Evolutionary conservation across 2,888 invertebrate genomes (phyloP), one percentile per base, ranked within the genome.

Genomic region (Nemotelus nigrinus): DNA sequence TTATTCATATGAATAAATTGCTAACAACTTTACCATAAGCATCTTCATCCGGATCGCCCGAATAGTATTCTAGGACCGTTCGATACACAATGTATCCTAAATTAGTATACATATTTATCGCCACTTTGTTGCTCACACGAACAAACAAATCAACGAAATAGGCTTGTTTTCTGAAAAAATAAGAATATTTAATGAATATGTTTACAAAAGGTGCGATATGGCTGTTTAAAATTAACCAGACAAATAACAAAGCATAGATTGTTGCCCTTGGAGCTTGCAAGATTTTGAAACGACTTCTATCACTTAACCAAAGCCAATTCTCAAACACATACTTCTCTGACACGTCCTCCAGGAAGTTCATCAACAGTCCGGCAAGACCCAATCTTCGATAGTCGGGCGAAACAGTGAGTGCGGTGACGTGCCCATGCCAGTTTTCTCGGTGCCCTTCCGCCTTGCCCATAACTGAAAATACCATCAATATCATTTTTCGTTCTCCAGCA

Each of bases 381-480:
- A 98, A 88, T 81, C 99, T 90, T 83, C 99, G 90, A 84, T 95
- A 99, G 84, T 96, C 95, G 1, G 98, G 97, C 3, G 98, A 96
- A 2, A 99, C 98, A 4, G 98, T 98, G 55, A 99, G 88, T 2
- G 99, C 99, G 63, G 99, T 99, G 7, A 99, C 99, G 88, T 99
- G 99, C 0, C 99, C 99, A 89, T 99, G 99, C 98, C 98, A 99
- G 85, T 97, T 94, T 82, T 98, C 97, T 72, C 94, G 93, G 82
- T 92, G 92, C 0, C 99, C 99, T 89, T 99, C 99, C 0, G 98
- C 96, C 88, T 99, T 99, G 55, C 99, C 99, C 98, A 99, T 99
- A 76, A 99, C 98, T 98, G 85, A 80, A 90, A 88, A 47, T 48
- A 43, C 47, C n/a, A 8, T 2, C 68, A 25, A 25, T 25, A 44